Evolutionary conservation across 2,797 vertebrate species (phyloP).

Genomic region (Mus caroli): DNA sequence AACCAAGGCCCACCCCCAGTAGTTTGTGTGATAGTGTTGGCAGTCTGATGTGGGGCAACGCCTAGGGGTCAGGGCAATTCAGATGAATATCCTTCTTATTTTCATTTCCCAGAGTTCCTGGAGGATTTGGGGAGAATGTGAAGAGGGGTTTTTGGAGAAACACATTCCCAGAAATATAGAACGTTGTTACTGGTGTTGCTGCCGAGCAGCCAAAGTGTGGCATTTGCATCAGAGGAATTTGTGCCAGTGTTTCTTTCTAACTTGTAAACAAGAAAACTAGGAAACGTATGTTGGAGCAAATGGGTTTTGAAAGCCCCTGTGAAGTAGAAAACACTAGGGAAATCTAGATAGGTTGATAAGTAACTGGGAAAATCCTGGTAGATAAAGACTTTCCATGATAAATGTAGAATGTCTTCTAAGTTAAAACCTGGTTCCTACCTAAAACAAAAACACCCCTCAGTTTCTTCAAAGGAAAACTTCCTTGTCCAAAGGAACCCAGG

Average conservation of each 20-base stretch:
- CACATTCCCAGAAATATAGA: neutral
- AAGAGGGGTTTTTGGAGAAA: neutral
- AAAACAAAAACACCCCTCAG: neutral
- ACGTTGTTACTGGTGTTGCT: neutral
- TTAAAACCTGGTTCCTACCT: neutral
- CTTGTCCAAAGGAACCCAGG: neutral
- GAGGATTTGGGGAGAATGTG: neutral
- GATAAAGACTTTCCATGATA: neutral
- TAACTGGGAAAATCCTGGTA: neutral
- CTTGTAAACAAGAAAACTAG: neutral
- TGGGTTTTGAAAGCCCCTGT: constrained; percentile 21
- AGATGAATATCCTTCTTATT: neutral
- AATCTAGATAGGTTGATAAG: neutral
- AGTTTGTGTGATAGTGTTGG: neutral
- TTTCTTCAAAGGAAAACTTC: constrained; percentile 31
- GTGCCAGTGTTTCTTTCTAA: constrained; percentile 12
- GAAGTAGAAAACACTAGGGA: constrained; percentile 26
- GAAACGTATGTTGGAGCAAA: constrained; percentile 43
- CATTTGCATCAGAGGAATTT: neutral
- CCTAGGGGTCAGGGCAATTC: neutral
- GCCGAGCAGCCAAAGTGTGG: neutral
- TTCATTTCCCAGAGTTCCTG: neutral
- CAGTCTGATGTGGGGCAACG: fast-evolving
- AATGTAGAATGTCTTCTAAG: neutral
- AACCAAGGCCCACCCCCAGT: neutral